phyloP scores from a whole-genome alignment of 2,888 invertebrate genomes.

The Sphaerophoria taeniata region DNA sequence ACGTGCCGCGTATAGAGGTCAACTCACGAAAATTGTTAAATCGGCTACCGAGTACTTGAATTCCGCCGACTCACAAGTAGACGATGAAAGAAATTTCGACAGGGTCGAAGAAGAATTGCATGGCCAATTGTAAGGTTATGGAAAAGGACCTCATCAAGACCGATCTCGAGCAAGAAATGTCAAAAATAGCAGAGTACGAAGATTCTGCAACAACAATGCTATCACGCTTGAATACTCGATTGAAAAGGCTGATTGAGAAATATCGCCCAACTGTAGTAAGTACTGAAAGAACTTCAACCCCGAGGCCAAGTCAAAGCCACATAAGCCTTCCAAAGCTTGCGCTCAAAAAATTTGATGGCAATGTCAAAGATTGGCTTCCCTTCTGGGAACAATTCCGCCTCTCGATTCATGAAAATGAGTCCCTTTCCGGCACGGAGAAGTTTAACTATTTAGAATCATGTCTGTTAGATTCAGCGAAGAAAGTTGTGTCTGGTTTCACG shows the following conservation, averaged over 20 bases:
- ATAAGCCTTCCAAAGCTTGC: too few relatives aligned
- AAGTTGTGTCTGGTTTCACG: conserved; percentile 47
- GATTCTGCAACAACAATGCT: conserved; percentile 13
- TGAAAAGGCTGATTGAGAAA: not conserved
- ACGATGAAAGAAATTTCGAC: not conserved
- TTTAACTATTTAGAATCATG: conserved; percentile 54
- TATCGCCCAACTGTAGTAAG: too few relatives aligned
- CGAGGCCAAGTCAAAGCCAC: too few relatives aligned
- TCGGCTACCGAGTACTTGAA: too few relatives aligned
- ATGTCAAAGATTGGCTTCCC: too few relatives aligned
- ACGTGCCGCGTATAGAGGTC: too few relatives aligned
- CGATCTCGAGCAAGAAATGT: conserved; percentile 6
- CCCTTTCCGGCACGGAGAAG: conserved; percentile 46
- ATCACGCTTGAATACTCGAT: conserved; percentile 13
- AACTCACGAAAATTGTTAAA: too few relatives aligned
- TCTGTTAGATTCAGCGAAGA: conserved; percentile 43
- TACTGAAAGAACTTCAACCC: too few relatives aligned
- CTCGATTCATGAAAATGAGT: conserved; percentile 22
- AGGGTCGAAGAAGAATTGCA: not conserved
- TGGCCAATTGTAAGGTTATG: not conserved
- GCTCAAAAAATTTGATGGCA: too few relatives aligned
- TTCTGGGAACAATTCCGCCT: too few relatives aligned
- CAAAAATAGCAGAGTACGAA: conserved; percentile 22
- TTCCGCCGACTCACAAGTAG: conserved; percentile 19
- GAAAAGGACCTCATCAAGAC: too few relatives aligned